These are phyloP conservation scores for Lagorchestes hirsutus DNA, from an alignment of 2,797 vertebrate genomes.

Conservation along the genomic window DNA sequence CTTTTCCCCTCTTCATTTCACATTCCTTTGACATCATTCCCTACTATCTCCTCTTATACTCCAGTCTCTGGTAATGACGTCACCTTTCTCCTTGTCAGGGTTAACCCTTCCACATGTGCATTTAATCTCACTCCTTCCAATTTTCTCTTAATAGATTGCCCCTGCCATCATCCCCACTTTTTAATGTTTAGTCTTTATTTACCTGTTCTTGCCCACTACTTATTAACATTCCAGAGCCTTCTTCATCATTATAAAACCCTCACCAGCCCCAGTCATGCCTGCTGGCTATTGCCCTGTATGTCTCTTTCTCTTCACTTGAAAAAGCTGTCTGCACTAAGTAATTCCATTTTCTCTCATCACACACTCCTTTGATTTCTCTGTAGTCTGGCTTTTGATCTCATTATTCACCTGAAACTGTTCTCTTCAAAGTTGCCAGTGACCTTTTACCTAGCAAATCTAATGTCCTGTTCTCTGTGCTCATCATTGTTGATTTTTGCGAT, in stretches of 20 bases:
- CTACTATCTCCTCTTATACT: neutral
- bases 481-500: neutral
- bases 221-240: neutral
- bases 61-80: neutral
- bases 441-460: neutral
- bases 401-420: neutral
- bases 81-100: neutral
- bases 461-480: neutral
- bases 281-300: neutral
- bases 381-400: neutral
- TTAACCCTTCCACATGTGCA: neutral
- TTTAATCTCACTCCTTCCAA: neutral
- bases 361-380: neutral
- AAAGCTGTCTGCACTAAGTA: neutral
- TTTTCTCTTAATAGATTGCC: neutral
- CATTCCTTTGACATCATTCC: neutral
- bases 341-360: neutral
- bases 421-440: neutral
- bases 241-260: neutral
- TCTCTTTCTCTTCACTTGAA: neutral
- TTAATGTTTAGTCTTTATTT: neutral
- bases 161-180: neutral
- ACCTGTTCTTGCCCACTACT: neutral
- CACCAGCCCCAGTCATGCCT: neutral
- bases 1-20: neutral